Percentiles rank a stretch among this genome's conserved stretches.
These are phyloP conservation scores for Ditylenchus dipsaci DNA, from an alignment of 1,140 invertebrate species.

Conservation along the genomic window DNA sequence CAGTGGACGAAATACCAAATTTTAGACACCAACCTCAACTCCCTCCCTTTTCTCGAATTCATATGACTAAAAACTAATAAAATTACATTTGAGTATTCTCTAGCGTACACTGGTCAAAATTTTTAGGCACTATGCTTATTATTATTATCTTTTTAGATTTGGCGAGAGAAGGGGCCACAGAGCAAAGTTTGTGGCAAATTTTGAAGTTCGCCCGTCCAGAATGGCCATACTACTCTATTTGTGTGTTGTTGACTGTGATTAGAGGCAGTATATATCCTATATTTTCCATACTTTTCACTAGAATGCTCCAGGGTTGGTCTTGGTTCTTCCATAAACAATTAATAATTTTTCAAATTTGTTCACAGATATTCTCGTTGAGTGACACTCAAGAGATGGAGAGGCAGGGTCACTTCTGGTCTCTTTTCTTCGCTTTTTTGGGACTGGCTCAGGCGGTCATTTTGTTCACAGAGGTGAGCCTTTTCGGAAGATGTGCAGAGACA, in stretches of 20 bases:
- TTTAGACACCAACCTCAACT: too few relatives aligned
- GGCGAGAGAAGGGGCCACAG: slow-evolving; percentile 17
- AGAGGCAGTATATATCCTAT: slow-evolving; percentile 32
- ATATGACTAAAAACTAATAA: too few relatives aligned
- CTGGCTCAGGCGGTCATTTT: slow-evolving; percentile 22
- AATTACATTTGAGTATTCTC: too few relatives aligned
- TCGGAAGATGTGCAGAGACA: slow-evolving; percentile 59
- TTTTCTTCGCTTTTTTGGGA: slow-evolving; percentile 42
- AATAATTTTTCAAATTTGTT: slow-evolving; percentile 3
- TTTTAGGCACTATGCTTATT: too few relatives aligned
- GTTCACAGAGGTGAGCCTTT: slow-evolving; percentile 32
- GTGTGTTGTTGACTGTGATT: slow-evolving; percentile 10
- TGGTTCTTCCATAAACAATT: background rate
- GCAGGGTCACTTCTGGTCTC: slow-evolving; percentile 49
- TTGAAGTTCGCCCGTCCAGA: slow-evolving; percentile 22
- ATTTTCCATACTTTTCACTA: slow-evolving; percentile 44
- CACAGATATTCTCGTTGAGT: slow-evolving; percentile 41
- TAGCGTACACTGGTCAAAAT: too few relatives aligned
- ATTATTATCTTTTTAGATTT: slow-evolving; percentile 11
- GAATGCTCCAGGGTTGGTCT: slow-evolving; percentile 30
- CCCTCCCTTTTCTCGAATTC: too few relatives aligned
- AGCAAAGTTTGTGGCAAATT: slow-evolving; percentile 13
- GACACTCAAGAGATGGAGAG: slow-evolving; percentile 29
- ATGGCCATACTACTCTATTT: slow-evolving; percentile 19
- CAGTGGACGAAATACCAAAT: too few relatives aligned